Conservation (phyloP, 2,888 invertebrate genomes). For the Syrphus vitripennis region DNA sequence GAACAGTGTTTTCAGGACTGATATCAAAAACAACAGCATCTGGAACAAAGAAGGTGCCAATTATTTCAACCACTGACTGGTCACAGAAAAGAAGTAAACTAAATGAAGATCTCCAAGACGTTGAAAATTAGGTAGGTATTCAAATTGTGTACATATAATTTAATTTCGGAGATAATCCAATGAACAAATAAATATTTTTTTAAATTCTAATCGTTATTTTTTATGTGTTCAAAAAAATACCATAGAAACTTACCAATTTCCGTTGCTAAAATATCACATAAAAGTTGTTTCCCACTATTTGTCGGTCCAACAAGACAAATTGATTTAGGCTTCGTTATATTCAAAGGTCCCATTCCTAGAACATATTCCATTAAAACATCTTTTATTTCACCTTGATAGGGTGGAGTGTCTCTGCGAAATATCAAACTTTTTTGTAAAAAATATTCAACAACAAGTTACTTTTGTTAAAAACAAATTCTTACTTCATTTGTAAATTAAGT, state of each 20-base stretch:
- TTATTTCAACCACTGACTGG: background rate
- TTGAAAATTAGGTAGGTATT: no score
- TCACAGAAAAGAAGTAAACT: background rate
- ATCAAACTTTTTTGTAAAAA: no score
- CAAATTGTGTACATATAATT: no score
- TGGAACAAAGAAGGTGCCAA: no score
- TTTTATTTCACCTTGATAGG: constrained; percentile 83
- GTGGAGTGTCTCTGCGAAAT: constrained; percentile 78
- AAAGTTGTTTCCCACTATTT: constrained; percentile 85
- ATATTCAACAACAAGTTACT: background rate
- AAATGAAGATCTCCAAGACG: background rate
- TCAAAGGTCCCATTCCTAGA: constrained; percentile 78
- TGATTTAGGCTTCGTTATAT: constrained; percentile 82
- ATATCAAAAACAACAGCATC: constrained; percentile 85
- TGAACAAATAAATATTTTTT: no score
- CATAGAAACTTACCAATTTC: constrained; percentile 81
- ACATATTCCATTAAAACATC: constrained; percentile 82
- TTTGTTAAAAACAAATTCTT: background rate
- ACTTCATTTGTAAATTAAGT: constrained; percentile 41
- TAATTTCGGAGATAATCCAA: no score
- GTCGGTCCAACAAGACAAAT: constrained; percentile 86
- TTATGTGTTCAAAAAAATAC: no score
- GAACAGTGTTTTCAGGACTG: constrained; percentile 84
- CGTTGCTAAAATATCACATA: constrained; percentile 87
- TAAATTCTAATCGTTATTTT: no score